Evolutionary conservation across 2,113 vertebrate species (phyloP).

Genomic region (Pseudolaguvia tuberculata): DNA sequence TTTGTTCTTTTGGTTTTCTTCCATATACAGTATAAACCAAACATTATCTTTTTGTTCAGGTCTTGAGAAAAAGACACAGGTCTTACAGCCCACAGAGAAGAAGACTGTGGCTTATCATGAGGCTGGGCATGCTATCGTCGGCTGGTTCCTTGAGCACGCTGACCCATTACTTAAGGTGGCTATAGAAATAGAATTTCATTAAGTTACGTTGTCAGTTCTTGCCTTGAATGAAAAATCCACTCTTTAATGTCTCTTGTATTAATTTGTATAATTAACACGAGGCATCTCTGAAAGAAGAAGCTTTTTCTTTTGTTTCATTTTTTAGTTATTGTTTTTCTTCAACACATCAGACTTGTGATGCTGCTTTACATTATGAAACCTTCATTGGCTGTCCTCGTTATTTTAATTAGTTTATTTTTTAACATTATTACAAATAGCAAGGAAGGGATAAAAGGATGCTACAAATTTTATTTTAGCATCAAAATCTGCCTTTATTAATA

Average conservation of each 20-base stretch:
- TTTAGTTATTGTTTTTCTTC: not conserved
- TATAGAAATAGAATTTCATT: not conserved
- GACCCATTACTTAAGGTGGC: slow-evolving; percentile 65
- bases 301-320: not conserved
- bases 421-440: not conserved
- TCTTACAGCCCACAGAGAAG: slow-evolving; percentile 64
- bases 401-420: not conserved
- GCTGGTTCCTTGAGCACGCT: slow-evolving; percentile 64
- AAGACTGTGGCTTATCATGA: slow-evolving; percentile 61
- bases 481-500: not conserved
- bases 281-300: not conserved
- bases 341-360: not conserved
- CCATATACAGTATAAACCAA: not conserved
- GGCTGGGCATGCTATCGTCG: slow-evolving; percentile 62
- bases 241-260: not conserved
- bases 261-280: not conserved
- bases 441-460: not conserved
- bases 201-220: not conserved
- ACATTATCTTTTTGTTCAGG: slow-evolving; percentile 42
- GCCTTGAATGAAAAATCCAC: not conserved
- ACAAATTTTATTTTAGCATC: not conserved
- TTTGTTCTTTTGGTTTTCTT: not conserved
- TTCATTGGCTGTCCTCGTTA: not conserved
- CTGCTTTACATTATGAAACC: not conserved
- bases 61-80: slow-evolving; percentile 68